These are phyloP conservation scores for Cheilosia urbana DNA, from an alignment of 2,888 invertebrate genomes.

Conservation along the genomic window DNA sequence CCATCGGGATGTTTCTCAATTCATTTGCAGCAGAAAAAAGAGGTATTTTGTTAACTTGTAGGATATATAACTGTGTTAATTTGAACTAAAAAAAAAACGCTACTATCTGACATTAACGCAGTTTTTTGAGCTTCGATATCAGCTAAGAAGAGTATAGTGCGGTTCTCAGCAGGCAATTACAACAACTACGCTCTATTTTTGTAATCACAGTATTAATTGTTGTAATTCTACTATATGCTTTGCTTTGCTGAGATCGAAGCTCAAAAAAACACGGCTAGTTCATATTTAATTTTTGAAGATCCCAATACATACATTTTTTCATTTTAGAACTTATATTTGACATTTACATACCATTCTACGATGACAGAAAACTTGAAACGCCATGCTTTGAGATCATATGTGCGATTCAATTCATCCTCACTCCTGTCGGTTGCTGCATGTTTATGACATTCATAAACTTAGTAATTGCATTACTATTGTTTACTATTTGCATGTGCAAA, in stretches of 20 bases:
- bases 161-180: too few relatives aligned
- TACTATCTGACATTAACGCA: too few relatives aligned
- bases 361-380: conserved; percentile 54
- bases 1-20: conserved; percentile 48
- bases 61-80: not conserved
- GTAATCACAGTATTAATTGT: too few relatives aligned
- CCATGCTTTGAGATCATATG: conserved; percentile 54
- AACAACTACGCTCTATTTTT: too few relatives aligned
- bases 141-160: too few relatives aligned
- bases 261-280: too few relatives aligned
- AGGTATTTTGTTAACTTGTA: conserved; percentile 18
- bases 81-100: too few relatives aligned
- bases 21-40: conserved; percentile 32
- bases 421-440: conserved; percentile 61
- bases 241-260: too few relatives aligned
- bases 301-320: not conserved
- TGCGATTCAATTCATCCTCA: conserved; percentile 21
- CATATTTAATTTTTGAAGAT: not conserved
- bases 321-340: conserved; percentile 55
- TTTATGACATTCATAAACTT: conserved; percentile 60
- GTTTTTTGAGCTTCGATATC: too few relatives aligned
- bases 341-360: conserved; percentile 60
- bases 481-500: conserved; percentile 60
- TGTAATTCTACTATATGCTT: too few relatives aligned
- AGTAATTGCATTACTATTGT: conserved; percentile 40